phyloP scores from a whole-genome alignment of 2,797 vertebrate species.

The Liasis olivaceus region DNA sequence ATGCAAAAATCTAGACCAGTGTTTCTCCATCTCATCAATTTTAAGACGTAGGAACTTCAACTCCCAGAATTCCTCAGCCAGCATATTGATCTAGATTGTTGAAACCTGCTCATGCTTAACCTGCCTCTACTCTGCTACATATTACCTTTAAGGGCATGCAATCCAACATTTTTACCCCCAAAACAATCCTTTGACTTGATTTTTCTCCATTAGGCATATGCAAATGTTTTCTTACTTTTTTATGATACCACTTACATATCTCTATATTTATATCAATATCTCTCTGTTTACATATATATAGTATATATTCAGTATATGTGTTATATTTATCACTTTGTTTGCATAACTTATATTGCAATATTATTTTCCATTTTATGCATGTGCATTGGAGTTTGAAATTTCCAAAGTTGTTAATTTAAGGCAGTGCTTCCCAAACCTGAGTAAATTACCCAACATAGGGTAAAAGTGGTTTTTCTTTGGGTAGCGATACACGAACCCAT shows the following conservation, averaged over 20 bases:
- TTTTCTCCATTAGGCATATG: neutral
- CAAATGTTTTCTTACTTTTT: neutral
- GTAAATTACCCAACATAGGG: too few relatives aligned
- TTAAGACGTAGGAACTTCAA: neutral
- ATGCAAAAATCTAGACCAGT: neutral
- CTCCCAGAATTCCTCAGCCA: neutral
- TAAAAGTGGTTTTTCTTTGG: too few relatives aligned
- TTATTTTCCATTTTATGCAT: neutral
- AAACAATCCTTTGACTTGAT: neutral
- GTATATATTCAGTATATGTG: too few relatives aligned
- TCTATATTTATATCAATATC: too few relatives aligned
- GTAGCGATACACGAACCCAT: too few relatives aligned
- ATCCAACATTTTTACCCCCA: neutral
- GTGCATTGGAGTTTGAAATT: neutral
- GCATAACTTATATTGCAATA: neutral
- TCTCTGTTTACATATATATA: neutral
- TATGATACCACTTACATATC: neutral
- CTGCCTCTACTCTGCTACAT: neutral
- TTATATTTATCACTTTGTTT: neutral
- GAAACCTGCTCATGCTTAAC: neutral
- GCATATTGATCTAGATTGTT: neutral
- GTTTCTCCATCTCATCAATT: neutral
- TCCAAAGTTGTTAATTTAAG: neutral
- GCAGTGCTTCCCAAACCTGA: too few relatives aligned
- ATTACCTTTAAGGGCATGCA: neutral